A percentile compares a stretch with the other conserved stretches of the same genome.
These are phyloP conservation scores for Momotus momota DNA, from an alignment of 2,797 vertebrate species.

Conservation along the genomic window DNA sequence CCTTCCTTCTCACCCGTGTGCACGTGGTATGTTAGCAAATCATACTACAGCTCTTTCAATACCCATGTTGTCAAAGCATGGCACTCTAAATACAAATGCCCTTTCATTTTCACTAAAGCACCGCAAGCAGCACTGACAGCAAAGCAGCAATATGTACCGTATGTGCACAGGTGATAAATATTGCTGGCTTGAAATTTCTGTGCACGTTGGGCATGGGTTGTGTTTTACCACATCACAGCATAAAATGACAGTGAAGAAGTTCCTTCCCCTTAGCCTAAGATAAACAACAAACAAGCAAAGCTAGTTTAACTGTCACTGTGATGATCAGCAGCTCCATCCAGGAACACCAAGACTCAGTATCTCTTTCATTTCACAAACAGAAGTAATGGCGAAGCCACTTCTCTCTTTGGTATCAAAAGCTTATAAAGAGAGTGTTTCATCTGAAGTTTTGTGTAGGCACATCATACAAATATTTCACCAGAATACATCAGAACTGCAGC, in stretches of 20 bases:
- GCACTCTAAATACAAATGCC: constrained; percentile 43
- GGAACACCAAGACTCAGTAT: constrained; percentile 40
- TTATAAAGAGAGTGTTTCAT: constrained; percentile 51
- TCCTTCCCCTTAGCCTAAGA: constrained; percentile 68
- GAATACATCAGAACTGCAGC: neutral
- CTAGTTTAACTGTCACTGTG: constrained; percentile 55
- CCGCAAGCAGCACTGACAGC: constrained; percentile 69
- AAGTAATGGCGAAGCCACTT: constrained; percentile 66
- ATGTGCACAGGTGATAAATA: constrained; percentile 71
- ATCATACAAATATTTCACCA: constrained; percentile 47
- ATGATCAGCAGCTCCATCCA: constrained; percentile 52
- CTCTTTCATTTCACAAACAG: constrained; percentile 61
- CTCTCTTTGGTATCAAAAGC: constrained; percentile 58
- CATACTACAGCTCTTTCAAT: neutral
- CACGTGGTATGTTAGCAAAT: neutral
- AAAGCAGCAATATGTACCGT: constrained; percentile 59
- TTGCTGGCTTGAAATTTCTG: constrained; percentile 71
- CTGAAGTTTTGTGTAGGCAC: constrained; percentile 61
- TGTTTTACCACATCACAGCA: constrained; percentile 70
- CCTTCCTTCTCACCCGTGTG: neutral
- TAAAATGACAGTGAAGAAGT: constrained; percentile 74
- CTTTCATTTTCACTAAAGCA: constrained; percentile 67
- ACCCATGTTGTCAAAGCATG: constrained; percentile 24
- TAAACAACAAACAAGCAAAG: constrained; percentile 62
- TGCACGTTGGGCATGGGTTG: constrained; percentile 61